phyloP scores from a whole-genome alignment of 2,113 vertebrate species.

The Indicator maculatus region DNA sequence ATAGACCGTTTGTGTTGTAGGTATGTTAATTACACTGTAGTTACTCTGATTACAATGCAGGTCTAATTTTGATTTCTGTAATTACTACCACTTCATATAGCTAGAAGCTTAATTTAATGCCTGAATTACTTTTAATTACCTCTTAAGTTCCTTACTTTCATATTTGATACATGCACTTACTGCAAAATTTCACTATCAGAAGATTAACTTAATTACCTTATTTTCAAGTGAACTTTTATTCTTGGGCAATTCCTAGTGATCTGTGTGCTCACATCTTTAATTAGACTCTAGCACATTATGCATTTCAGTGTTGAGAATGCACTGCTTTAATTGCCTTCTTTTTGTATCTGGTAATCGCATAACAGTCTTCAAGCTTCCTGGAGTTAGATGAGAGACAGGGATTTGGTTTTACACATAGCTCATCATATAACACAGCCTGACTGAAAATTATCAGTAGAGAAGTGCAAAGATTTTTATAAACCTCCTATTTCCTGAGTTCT shows the following conservation, averaged over 20 bases:
- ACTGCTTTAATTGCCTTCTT: background rate
- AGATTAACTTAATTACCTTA: slow-evolving; percentile 65
- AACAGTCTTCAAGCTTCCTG: background rate
- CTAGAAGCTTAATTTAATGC: slow-evolving; percentile 66
- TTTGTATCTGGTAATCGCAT: background rate
- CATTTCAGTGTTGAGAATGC: background rate
- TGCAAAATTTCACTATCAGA: slow-evolving; percentile 59
- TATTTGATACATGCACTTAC: slow-evolving; percentile 38
- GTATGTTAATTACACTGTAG: slow-evolving; percentile 42
- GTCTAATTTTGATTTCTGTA: slow-evolving; percentile 59
- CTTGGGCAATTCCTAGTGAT: slow-evolving; percentile 41
- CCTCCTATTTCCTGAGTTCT: background rate
- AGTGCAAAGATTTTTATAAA: background rate
- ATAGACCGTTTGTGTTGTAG: background rate
- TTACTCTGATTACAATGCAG: slow-evolving; percentile 60
- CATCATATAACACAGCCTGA: background rate
- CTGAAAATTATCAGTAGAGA: background rate
- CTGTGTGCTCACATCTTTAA: slow-evolving; percentile 29
- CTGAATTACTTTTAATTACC: slow-evolving; percentile 64
- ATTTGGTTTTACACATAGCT: background rate
- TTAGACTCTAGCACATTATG: background rate
- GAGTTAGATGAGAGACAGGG: rapidly evolving
- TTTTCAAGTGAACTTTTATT: slow-evolving; percentile 58
- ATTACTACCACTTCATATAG: slow-evolving; percentile 43
- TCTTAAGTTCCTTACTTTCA: slow-evolving; percentile 51